phyloP scores from a whole-genome alignment of 2,888 invertebrate species.

The Leptopilina syphax region DNA sequence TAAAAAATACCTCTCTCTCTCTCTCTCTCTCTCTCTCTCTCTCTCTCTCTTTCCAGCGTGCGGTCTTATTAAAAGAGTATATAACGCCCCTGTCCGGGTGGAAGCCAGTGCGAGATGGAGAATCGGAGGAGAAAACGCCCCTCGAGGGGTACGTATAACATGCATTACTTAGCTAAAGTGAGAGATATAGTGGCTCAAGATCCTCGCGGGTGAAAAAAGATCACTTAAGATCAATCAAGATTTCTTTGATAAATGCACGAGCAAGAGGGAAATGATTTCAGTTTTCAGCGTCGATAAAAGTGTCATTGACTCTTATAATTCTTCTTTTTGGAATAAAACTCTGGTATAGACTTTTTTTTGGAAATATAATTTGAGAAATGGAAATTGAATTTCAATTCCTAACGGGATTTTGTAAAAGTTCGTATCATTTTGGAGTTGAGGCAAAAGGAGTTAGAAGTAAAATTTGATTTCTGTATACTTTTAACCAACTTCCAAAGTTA shows the following conservation, averaged over 20 bases:
- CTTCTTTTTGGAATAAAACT: too few species aligned
- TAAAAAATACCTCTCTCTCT: conserved; percentile 61
- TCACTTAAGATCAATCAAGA: conserved; percentile 8
- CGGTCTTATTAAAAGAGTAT: conserved; percentile 75
- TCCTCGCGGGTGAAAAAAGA: conserved; percentile 4
- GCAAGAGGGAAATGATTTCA: too few species aligned
- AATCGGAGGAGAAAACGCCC: conserved; percentile 57
- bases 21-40: conserved; percentile 58
- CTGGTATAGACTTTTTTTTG: too few species aligned
- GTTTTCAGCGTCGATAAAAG: too few species aligned
- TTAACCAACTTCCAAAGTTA: too few species aligned
- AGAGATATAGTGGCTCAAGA: neutral
- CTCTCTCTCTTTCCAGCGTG: conserved; percentile 51
- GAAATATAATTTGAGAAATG: too few species aligned
- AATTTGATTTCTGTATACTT: too few species aligned
- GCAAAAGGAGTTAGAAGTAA: too few species aligned
- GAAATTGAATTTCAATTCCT: too few species aligned
- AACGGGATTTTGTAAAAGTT: too few species aligned
- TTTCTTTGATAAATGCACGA: conserved; percentile 16
- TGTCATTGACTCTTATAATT: too few species aligned
- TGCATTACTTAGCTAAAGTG: conserved; percentile 17
- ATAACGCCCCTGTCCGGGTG: conserved; percentile 65
- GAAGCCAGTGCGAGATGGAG: conserved; percentile 59
- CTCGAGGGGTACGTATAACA: conserved; percentile 60
- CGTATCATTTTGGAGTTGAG: too few species aligned